These are phyloP conservation scores for Sorex araneus DNA, from an alignment of 2,113 vertebrate genomes.

Conservation along the genomic window DNA sequence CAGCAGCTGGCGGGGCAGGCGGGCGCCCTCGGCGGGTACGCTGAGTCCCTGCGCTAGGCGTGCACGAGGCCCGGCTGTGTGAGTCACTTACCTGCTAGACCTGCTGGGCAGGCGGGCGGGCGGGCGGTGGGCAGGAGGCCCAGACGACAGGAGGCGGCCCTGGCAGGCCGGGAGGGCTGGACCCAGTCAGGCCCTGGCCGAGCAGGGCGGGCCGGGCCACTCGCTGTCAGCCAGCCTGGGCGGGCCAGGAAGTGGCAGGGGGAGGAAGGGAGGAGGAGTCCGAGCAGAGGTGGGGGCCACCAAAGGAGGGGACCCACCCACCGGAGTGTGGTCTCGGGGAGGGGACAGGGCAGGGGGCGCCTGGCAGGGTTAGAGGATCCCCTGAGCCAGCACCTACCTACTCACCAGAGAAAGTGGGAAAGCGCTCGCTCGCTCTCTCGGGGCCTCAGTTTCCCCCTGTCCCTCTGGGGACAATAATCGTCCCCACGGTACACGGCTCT, in stretches of 20 bases:
- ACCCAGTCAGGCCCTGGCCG: neutral
- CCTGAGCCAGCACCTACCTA: neutral
- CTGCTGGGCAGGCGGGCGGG: conserved; percentile 51
- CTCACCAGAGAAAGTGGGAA: neutral
- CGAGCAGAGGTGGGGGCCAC: neutral
- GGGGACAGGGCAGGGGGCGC: neutral
- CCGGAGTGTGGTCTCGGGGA: neutral
- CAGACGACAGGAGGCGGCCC: neutral
- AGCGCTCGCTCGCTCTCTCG: neutral
- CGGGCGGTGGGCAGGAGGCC: neutral
- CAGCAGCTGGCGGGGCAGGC: neutral
- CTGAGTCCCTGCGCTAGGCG: neutral
- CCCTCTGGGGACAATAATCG: neutral
- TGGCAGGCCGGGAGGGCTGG: neutral
- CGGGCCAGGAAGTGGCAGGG: conserved; percentile 23
- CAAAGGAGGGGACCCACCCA: too few relatives aligned
- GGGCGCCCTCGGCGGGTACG: neutral
- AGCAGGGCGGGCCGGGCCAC: neutral
- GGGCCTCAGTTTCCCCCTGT: neutral
- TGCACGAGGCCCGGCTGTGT: neutral
- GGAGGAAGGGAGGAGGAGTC: neutral
- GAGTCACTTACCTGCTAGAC: conserved; percentile 79
- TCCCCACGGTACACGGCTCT: accelerated
- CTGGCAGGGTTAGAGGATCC: too few relatives aligned
- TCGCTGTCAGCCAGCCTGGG: neutral